Evolutionary conservation across 1,140 invertebrate genomes (phyloP), one percentile per base, ranked within the genome.

Genomic region (Ceratosolen solmsi): DNA sequence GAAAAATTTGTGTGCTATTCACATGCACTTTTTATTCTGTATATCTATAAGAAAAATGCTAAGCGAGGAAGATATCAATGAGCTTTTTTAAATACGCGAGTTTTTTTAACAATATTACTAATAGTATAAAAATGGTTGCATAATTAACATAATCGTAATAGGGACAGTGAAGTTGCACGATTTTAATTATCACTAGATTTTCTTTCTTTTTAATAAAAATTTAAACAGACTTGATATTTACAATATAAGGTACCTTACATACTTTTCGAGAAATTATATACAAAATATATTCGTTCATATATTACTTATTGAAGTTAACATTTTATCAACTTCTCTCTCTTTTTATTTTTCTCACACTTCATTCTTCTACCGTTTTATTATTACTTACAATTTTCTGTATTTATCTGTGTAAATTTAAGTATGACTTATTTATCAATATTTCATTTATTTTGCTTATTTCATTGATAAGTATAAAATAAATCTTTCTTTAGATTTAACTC

Each of bases 251-350:
- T 90, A 85, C 84, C 87, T 86, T 85, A 83, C 84, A 84, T 84
- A 87, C 88, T 86, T 90, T 89, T 90, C 89, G 88, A 90, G 90
- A 91, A 89, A 87, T 90, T 91, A 91, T 91, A 90, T 91, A 91
- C 90, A 91, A 91, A 91, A 91, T 91, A 91, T 90, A 90, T 89
- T 88, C 83, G 86, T 90, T 87, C 86, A 89, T 90, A 89, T 90
- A 91, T 89, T 90, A 91, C 86, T 84, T 88, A 90, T 90, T 86
- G 90, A 90, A 89, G 89, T 90, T 25, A 90, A 91, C 87, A 88
- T 88, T 86, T 85, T 88, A 87, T 89, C 63, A 58, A 80, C 70
- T 78, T 76, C 38, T 76, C 25, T 60, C 51, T 76, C 36, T 76
- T 54, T 54, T 33, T 84, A 58, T 79, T 71, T 56, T 25, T 71